Base-by-base conservation (phyloP, 2,888 invertebrate species). In the Eilema sororculum region DNA sequence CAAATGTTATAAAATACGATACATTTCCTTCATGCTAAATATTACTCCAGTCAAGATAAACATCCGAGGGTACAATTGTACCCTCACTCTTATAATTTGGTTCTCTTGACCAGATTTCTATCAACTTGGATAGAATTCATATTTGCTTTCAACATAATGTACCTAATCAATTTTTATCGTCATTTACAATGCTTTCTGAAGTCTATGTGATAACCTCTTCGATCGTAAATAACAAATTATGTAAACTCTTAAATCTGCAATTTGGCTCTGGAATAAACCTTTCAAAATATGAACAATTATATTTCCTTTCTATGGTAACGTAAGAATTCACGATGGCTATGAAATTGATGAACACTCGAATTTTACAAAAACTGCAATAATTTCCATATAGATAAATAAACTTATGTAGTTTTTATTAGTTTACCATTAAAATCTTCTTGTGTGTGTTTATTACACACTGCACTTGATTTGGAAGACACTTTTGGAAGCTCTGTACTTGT, bases 391-490 rank as follows among this genome's bases (percentile, higher is more conserved):
- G 22, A 56, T 57, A 46, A 8, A 67, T n/a, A 12, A 6, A 33
- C 24, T 71, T 71, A 71, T 67, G 67, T 46, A 24, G 84, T 80
- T 84, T 91, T 93, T 52, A 52, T 52, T 52, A 93, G 71, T 86
- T 93, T 93, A 28, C 91, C 91, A 74, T 92, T 93, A 10, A 83
- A 80, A 68, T 90, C 89, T 22, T 87, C 89, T 46, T 86, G 86
- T 6, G 68, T 66, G 59, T 87, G 86, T 64, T 69, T 81, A 41
- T 67, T 25, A 30, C 58, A 30, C 5, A 69, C 85, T 28, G 80
- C 83, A 67, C 71, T 85, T 16, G 74, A 69, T 70, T 78, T 86
- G 72, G 88, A 83, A 86, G 88, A 78, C 69, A 76, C 82, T 68
- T 82, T 76, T 76, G 87, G 75, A 80, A 84, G 76, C 60, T 91